These are phyloP conservation scores for Herminia tarsipennalis DNA, from an alignment of 2,888 invertebrate genomes.

Conservation along the genomic window DNA sequence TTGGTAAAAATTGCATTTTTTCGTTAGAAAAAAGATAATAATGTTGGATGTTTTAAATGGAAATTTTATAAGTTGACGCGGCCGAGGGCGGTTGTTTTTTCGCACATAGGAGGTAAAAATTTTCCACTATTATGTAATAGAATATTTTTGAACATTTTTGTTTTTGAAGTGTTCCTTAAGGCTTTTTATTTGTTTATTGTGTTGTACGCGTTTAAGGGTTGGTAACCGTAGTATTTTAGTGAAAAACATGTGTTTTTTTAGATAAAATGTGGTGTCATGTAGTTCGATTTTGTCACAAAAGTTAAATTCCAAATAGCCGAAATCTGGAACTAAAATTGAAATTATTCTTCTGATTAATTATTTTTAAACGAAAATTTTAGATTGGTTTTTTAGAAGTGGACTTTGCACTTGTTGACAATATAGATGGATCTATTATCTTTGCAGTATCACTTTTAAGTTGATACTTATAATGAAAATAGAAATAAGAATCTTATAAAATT, in stretches of 20 bases:
- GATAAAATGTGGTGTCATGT: too few relatives aligned
- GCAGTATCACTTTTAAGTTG: neutral
- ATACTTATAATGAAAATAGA: too few relatives aligned
- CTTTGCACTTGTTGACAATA: too few relatives aligned
- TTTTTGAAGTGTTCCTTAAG: neutral
- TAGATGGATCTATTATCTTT: too few relatives aligned
- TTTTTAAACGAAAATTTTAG: too few relatives aligned
- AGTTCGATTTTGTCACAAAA: too few relatives aligned
- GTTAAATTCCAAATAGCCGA: too few relatives aligned
- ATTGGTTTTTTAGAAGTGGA: too few relatives aligned
- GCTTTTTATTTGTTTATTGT: neutral
- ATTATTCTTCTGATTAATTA: too few relatives aligned
- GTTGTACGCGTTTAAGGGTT: too few relatives aligned
- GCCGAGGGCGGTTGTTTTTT: constrained; percentile 76
- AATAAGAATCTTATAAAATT: neutral
- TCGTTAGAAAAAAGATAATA: constrained; percentile 83
- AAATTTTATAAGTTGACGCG: constrained; percentile 79
- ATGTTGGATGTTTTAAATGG: constrained; percentile 80
- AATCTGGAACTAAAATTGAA: too few relatives aligned
- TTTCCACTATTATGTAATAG: constrained; percentile 70
- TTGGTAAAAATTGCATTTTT: constrained; percentile 67
- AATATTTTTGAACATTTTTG: constrained; percentile 14
- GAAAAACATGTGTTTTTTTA: neutral
- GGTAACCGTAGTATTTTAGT: neutral
- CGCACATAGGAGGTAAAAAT: constrained; percentile 59